Evolutionary conservation across 2,797 vertebrate genomes (phyloP).

Genomic region (Spinus olivaceus): DNA sequence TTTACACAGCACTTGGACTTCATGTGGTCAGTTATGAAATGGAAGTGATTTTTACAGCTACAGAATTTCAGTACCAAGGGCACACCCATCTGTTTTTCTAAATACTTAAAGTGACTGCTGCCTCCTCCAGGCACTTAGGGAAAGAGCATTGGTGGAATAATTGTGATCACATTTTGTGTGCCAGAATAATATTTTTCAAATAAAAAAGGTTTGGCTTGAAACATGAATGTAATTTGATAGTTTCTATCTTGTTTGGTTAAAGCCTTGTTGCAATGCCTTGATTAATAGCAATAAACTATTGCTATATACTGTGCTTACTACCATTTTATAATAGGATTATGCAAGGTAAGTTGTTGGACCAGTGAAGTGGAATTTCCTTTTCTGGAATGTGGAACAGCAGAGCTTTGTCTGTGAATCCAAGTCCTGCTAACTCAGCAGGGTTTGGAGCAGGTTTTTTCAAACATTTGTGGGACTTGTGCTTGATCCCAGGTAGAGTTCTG

Average conservation of each 20-base stretch:
- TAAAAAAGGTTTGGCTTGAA: background rate
- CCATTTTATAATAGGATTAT: background rate
- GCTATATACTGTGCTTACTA: background rate
- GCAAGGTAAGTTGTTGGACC: background rate
- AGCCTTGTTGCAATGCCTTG: background rate
- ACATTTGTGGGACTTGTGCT: rapidly evolving
- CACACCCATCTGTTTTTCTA: background rate
- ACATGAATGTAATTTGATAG: background rate
- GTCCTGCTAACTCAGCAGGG: background rate
- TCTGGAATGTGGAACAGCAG: background rate
- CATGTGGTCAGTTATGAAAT: background rate
- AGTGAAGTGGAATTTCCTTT: background rate
- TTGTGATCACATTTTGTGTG: background rate
- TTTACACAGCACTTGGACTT: background rate
- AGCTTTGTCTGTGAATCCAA: rapidly evolving
- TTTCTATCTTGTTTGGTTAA: background rate
- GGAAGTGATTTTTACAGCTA: background rate
- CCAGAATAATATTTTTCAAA: background rate
- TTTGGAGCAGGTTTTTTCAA: background rate
- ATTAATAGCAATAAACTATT: background rate
- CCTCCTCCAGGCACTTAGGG: background rate
- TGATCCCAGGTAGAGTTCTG: background rate
- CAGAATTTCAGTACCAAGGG: background rate
- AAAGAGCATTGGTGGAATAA: background rate
- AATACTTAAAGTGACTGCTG: background rate